These are phyloP conservation scores for Aurelia aurita complex sp. Pacific DNA, from an alignment of 30 jellyfish, hydroid and myxozoan genomes.

Conservation along the genomic window DNA sequence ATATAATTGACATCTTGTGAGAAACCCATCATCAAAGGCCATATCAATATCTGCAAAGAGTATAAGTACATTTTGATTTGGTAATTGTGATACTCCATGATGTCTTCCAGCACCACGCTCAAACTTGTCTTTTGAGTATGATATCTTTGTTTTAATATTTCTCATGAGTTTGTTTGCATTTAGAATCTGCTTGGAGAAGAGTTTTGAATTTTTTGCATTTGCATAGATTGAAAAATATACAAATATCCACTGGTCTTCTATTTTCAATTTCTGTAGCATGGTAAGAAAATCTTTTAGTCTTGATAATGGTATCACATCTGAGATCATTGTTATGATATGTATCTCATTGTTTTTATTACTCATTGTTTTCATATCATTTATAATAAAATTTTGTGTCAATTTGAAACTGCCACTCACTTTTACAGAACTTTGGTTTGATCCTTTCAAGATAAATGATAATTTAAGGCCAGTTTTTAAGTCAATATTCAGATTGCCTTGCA, in stretches of 20 bases:
- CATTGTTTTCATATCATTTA: background rate
- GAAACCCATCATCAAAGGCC: slow-evolving; percentile 55
- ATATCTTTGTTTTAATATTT: slow-evolving; percentile 23
- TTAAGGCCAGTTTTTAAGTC: slow-evolving; percentile 26
- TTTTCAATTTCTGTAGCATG: slow-evolving; percentile 22
- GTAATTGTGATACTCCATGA: slow-evolving; percentile 79
- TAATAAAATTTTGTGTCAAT: slow-evolving; percentile 8
- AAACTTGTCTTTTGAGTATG: slow-evolving; percentile 58
- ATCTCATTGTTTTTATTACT: slow-evolving; percentile 21
- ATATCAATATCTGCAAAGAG: slow-evolving; percentile 85
- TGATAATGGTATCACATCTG: slow-evolving; percentile 43
- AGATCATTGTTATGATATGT: slow-evolving; percentile 48
- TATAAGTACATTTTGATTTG: slow-evolving; percentile 57
- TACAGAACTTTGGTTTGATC: background rate
- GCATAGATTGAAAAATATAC: slow-evolving; percentile 47
- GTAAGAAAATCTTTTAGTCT: slow-evolving; percentile 35
- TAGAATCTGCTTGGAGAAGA: background rate
- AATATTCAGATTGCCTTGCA: slow-evolving; percentile 40
- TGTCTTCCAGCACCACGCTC: slow-evolving; percentile 88
- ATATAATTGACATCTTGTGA: slow-evolving; percentile 71
- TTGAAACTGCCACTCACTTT: slow-evolving; percentile 19
- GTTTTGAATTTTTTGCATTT: slow-evolving; percentile 6
- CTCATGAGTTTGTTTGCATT: background rate
- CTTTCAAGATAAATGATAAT: slow-evolving; percentile 21
- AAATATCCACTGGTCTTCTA: background rate